These are phyloP conservation scores for Amiota mariae DNA, from an alignment of 2,888 invertebrate species.

Conservation along the genomic window DNA sequence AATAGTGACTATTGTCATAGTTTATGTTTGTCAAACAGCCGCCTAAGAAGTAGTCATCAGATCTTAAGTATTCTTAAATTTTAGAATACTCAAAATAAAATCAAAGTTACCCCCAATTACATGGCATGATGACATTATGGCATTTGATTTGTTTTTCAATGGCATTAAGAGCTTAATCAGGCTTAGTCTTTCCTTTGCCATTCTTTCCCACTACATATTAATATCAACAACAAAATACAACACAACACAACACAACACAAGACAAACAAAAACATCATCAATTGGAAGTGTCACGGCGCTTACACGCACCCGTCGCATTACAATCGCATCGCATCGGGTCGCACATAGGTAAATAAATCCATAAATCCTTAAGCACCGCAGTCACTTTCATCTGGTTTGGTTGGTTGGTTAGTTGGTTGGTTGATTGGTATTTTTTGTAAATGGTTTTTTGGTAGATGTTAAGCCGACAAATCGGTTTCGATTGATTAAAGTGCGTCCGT, in stretches of 20 bases:
- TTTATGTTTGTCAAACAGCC: too few relatives aligned
- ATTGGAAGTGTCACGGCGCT: too few relatives aligned
- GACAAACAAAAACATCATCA: neutral
- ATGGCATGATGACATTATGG: too few relatives aligned
- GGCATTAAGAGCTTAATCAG: too few relatives aligned
- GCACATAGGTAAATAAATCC: conserved; percentile 12
- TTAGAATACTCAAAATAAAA: too few relatives aligned
- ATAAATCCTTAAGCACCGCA: conserved; percentile 4
- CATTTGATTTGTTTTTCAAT: too few relatives aligned
- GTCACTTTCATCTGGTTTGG: conserved; percentile 9
- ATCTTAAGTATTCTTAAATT: too few relatives aligned
- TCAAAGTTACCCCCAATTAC: neutral
- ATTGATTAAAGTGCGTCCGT: conserved; percentile 69
- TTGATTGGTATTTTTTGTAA: neutral
- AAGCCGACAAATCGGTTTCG: conserved; percentile 73
- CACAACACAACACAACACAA: too few relatives aligned
- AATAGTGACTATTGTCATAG: too few relatives aligned
- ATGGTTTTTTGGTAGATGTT: conserved; percentile 64
- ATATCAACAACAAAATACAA: neutral
- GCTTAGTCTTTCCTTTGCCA: too few relatives aligned
- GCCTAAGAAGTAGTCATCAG: too few relatives aligned
- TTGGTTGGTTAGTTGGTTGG: conserved; percentile 13
- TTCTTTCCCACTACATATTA: too few relatives aligned
- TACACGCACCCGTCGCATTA: conserved; percentile 11
- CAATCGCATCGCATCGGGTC: neutral